A percentile compares a stretch with the other conserved stretches of the same genome.
phyloP scores from a whole-genome alignment of 2,797 vertebrate genomes.

The Tapera naevia region DNA sequence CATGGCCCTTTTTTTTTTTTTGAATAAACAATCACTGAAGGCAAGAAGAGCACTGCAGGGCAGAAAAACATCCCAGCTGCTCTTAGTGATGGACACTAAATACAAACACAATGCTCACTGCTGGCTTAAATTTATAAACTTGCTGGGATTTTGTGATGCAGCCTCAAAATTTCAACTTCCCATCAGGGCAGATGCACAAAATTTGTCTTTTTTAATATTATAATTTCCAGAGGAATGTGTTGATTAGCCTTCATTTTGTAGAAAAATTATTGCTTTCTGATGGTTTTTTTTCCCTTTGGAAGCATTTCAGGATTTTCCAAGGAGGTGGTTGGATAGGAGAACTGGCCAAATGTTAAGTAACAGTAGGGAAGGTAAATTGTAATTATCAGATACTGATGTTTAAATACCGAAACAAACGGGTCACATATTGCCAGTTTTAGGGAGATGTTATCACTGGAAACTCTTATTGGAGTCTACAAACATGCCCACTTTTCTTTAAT shows the following conservation, averaged over 20 bases:
- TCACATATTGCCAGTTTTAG: not conserved
- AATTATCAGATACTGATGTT: not conserved
- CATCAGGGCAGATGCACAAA: not conserved
- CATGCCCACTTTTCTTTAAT: not conserved
- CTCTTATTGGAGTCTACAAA: not conserved
- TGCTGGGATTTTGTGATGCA: not conserved
- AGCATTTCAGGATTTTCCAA: not conserved
- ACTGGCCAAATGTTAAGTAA: accelerated
- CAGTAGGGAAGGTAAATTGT: accelerated
- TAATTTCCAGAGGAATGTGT: not conserved
- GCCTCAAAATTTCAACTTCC: not conserved
- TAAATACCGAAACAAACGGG: not conserved
- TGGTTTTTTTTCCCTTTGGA: not conserved
- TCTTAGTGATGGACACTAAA: not conserved
- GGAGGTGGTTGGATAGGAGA: not conserved
- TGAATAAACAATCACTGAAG: not conserved
- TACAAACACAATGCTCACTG: not conserved
- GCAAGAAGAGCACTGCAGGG: not conserved
- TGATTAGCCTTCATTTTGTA: not conserved
- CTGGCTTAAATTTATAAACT: not conserved
- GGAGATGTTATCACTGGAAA: not conserved
- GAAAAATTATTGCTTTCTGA: not conserved
- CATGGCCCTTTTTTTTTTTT: not conserved
- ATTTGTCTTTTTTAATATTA: accelerated
- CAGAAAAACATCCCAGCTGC: not conserved